A percentile compares a stretch with the other conserved stretches of the same genome.
phyloP scores from a whole-genome alignment of 2,888 invertebrate species.

The Ophion obscuratus region DNA sequence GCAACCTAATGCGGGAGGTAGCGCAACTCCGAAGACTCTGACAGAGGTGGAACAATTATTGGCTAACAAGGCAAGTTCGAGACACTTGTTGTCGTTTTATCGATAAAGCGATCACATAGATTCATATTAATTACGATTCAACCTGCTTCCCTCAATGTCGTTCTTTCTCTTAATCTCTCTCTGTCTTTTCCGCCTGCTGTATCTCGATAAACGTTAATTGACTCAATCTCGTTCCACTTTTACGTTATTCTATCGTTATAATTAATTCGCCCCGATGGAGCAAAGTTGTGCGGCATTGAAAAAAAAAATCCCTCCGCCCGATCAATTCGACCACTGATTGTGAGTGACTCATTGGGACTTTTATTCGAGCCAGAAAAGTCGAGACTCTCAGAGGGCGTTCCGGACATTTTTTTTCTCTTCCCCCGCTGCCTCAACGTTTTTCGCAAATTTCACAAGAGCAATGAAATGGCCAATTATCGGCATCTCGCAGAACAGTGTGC shows the following conservation, averaged over 20 bases:
- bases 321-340: constrained; percentile 7
- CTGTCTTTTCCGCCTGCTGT: constrained; percentile 18
- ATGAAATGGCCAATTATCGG: constrained; percentile 60
- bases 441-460: constrained; percentile 56
- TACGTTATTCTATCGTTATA: constrained; percentile 29
- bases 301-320: constrained; percentile 41
- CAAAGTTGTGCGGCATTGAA: constrained; percentile 14
- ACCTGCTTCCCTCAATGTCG: constrained; percentile 39
- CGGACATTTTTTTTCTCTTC: constrained; percentile 4
- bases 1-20: constrained; percentile 65
- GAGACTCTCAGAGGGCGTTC: constrained; percentile 31
- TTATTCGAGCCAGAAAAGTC: constrained; percentile 22
- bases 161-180: background rate
- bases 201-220: constrained; percentile 33
- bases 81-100: constrained; percentile 43
- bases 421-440: background rate
- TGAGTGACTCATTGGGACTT: constrained; percentile 59
- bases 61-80: constrained; percentile 79
- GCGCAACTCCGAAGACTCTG: constrained; percentile 78
- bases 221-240: constrained; percentile 47
- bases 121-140: constrained; percentile 42
- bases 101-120: constrained; percentile 35
- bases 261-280: constrained; percentile 40
- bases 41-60: constrained; percentile 80
- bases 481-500: constrained; percentile 47